Percentiles rank a stretch among this genome's conserved stretches.
Conservation (phyloP, 2,888 invertebrate genomes). For the Polydrusus pterygomalis region DNA sequence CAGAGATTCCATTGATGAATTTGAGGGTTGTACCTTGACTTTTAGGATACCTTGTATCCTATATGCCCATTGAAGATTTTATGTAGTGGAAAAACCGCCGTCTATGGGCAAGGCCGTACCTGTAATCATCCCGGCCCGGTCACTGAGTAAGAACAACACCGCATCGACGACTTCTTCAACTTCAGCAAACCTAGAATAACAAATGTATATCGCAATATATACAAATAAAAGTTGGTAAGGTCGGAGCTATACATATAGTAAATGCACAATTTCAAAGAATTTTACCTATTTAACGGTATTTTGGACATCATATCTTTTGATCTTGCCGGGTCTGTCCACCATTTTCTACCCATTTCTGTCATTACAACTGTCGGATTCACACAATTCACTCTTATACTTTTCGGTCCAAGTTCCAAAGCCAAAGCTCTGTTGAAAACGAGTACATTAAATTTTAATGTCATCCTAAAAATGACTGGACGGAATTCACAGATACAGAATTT, state of each 20-base stretch:
- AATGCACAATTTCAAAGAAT: background rate
- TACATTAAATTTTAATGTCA: background rate
- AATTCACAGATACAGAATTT: background rate
- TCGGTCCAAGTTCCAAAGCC: constrained; percentile 88
- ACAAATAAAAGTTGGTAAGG: too few relatives aligned
- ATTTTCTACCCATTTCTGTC: constrained; percentile 88
- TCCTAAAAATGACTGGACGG: background rate
- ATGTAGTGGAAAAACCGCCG: constrained; percentile 80
- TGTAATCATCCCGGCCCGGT: constrained; percentile 86
- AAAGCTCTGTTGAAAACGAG: constrained; percentile 74
- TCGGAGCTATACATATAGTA: too few relatives aligned
- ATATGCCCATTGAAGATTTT: constrained; percentile 2
- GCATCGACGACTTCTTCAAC: constrained; percentile 87
- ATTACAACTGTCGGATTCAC: constrained; percentile 93
- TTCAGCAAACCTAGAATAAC: constrained; percentile 79
- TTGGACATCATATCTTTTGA: constrained; percentile 80
- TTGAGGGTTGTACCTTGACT: background rate
- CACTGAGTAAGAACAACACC: constrained; percentile 86
- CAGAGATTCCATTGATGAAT: too few relatives aligned
- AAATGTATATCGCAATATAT: too few relatives aligned
- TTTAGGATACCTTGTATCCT: background rate
- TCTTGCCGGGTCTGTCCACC: constrained; percentile 86
- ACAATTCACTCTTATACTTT: constrained; percentile 88
- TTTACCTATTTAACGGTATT: constrained; percentile 79
- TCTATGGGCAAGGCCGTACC: constrained; percentile 87